Evolutionary conservation across 2,888 invertebrate species (phyloP), one percentile per base, ranked within the genome.

Genomic region (Dusona sp.): DNA sequence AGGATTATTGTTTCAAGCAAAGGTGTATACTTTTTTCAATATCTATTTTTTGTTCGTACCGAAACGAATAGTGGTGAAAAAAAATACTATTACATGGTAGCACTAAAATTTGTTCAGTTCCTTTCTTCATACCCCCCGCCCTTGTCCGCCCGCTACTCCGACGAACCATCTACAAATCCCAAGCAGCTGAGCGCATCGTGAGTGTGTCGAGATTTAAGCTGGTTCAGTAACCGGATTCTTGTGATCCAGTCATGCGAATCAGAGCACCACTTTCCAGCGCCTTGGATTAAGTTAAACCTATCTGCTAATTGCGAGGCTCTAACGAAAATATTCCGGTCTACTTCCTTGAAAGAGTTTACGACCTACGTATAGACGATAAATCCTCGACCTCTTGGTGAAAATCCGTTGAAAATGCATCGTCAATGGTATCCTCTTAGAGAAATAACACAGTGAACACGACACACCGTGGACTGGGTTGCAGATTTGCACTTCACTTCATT

Each of bases 311-410:
- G 77, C 77, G 42, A 86, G 77, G 67, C 77, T 83, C 85, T 80
- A 72, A 73, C 38, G 80, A 80, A 67, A 86, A 83, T 83, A 86
- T 86, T 86, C 83, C 86, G 75, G 83, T 86, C 86, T 80, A 83
- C 86, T 83, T 86, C 86, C 48, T 64, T 57, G 68, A 77, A 77
- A 74, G 74, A 74, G 22, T 38, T n/a, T 16, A 64, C 45, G 33
- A 64, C 22, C n/a, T 61, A 57, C 64, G 38, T 65, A 73, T 61
- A 80, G 73, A 77, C 67, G 73, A 67, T 80, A 83, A 86, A 83
- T 77, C 72, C 83, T 72, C 70, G 73, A 80, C 67, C 83, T 67
- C 75, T 77, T 36, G 65, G 73, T 75, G 68, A 36, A 73, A 33
- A 79, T 83, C 67, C 70, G 54, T 79, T 77, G 74, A 51, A 72